Base-by-base conservation (phyloP, 1,140 invertebrate genomes). In the Drosophila novamexicana region DNA sequence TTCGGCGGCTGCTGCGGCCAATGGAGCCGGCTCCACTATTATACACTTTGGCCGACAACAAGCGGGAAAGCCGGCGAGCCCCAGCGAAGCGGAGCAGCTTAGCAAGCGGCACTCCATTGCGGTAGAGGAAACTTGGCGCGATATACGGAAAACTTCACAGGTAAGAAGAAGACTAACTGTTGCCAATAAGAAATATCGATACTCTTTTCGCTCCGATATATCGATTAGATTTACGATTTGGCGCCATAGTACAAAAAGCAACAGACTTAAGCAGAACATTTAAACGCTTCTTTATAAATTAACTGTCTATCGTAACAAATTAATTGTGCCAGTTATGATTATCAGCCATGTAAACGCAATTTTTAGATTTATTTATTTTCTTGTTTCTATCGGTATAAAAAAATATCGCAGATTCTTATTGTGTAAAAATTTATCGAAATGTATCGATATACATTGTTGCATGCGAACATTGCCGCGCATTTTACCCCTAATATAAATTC, bases 31-130 rank as follows among this genome's bases (percentile, higher is more conserved):
- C 1, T 80, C 83, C 14, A 92, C 92, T 6, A 75, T 92, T 7
- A 90, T 92, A 32, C 91, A 91, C 34, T 92, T 92, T 52, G 85
- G 78, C 1, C 56, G 75, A 0, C 37, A 63, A 10, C 32, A 74
- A 2, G 50, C 70, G 36, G 40, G 8, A 1, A 36, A 32, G n/a
- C 10, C 52, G 29, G 57, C 62, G 5, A 74, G 64, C 29, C 57
- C 64, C 12, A 67, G 64, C 16, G 91, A 91, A 12, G 32, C 64
- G 0, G 92, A 91, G 18, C 86, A 91, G 16, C 83, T 93, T 1
- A 91, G 92, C 29, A 94, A 94, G 78, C 84, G 94, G 8, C 94
- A 94, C 77, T 94, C 94, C 0, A 94, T 94, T 74, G 94, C 94
- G 2, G 94, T 94, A 1, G 94, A 94, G 80, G 94, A 94, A 70